Evolutionary conservation across 2,888 invertebrate species (phyloP), one percentile per base, ranked within the genome.

Genomic region (Dasysyrphus tricinctus): DNA sequence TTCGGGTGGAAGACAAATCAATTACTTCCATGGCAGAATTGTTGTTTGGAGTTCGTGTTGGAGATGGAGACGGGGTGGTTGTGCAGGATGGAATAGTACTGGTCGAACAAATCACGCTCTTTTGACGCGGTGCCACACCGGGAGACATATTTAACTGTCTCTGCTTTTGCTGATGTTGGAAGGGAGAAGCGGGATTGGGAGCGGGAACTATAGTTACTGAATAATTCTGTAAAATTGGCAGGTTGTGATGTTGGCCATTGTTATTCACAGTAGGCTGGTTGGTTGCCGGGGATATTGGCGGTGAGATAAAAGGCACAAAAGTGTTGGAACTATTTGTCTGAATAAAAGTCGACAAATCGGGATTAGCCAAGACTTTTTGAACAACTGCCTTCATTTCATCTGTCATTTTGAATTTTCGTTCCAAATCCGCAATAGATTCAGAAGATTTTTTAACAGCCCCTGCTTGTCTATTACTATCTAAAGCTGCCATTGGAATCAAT

Each of bases 1-100:
- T 93, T 90, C 93, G 93, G 76, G 93, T 93, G 89, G 93, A 93
- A 89, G 93, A 93, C 88, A 94, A 92, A 92, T 94, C 94, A 88
- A 94, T 94, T 88, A 94, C 94, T 88, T 92, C 91, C 90, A 91
- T 91, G 88, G 92, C 90, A 83, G 88, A 88, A 83, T 80, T 88
- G 81, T 82, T 88, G 73, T 54, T 79, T 89, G 89, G 63, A 88
- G 89, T 89, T 89, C 90, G 89, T 79, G 89, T 88, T 89, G 89
- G 88, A 88, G 89, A 89, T 87, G 88, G 80, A 89, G 88, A 88
- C 88, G 88, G 80, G 88, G 79, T 80, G 88, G 88, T 80, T 87
- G 81, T 82, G 88, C 85, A 88, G 88, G 85, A 78, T 85, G 80
- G 86, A 80, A 61, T 87, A 78, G 90, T 88, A 88, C 90, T 92